Base-by-base conservation (phyloP, 2,113 vertebrate species). In the Coregonus clupeaformis region DNA sequence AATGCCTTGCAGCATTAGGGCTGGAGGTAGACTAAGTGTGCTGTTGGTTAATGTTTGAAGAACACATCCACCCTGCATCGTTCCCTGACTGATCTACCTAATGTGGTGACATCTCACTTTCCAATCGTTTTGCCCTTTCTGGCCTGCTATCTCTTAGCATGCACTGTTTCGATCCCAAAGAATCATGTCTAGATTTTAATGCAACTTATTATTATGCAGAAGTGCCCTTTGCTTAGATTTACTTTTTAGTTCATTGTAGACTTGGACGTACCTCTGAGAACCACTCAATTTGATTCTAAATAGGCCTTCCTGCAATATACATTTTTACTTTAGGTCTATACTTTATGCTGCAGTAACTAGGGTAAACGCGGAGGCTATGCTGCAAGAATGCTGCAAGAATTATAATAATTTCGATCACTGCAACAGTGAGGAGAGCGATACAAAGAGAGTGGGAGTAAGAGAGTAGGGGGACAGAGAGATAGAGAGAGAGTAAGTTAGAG, bases 361-460 rank as follows among this genome's bases (percentile, higher is more conserved):
- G 27, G 16, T 25, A 29, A 45, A 22, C 22, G 4, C 42, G 1
- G 32, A 6, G 24, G 24, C 36, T 42, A 30, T 30, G 30, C 30
- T 30, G 4, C 30, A 30, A n/a, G 67, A 27, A 30, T 30, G 30
- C 30, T 30, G 4, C 30, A 30, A n/a, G 42, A 27, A 49, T 68
- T 24, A 20, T 1, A 24, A 36, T 45, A 1, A 69, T 71, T 66
- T 69, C 2, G 71, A 63, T 70, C 55, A 27, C 29, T 71, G 24
- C 25, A 74, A 69, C 45, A 32, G 52, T 22, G 49, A 71, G 13
- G 62, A 64, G 62, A 72, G 70, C 11, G 16, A 18, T 55, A 27
- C 14, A 55, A 13, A 18, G 12, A 55, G 22, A 29, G 47, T 13
- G 7, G 24, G 22, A 49, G 18, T 7, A 6, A 69, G 29, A 42